Conservation (phyloP, 2,113 vertebrate species). For the Rousettus leschenaultii region DNA sequence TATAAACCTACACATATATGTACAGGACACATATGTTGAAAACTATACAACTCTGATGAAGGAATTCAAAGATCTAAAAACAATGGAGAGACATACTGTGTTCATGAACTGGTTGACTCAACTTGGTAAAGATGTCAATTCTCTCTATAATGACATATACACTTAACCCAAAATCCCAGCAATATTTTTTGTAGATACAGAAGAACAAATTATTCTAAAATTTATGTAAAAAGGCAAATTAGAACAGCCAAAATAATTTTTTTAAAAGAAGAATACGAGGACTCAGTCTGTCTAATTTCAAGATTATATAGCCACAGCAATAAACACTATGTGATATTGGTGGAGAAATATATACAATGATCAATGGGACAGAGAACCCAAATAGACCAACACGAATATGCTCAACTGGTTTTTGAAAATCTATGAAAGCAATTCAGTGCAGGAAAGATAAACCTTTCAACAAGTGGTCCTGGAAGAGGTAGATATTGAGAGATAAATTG, state of each 20-base stretch:
- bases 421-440: not conserved
- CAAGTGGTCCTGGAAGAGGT: not conserved
- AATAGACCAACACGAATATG: not conserved
- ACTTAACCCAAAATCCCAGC: not conserved
- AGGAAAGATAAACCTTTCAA: not conserved
- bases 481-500: not conserved
- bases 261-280: not conserved
- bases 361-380: not conserved
- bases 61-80: not conserved
- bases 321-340: not conserved
- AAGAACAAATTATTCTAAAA: not conserved
- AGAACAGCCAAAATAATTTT: not conserved
- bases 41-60: not conserved
- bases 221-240: constrained; percentile 9
- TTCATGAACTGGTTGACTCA: not conserved
- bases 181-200: not conserved
- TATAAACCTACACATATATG: not conserved
- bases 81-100: not conserved
- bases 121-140: not conserved
- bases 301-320: not conserved
- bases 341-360: not conserved
- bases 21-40: not conserved
- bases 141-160: not conserved
- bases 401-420: not conserved
- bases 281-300: not conserved